Percentiles rank a stretch among this genome's conserved stretches.
These are phyloP conservation scores for Pipa parva DNA, from an alignment of 2,113 vertebrate genomes.

Conservation along the genomic window DNA sequence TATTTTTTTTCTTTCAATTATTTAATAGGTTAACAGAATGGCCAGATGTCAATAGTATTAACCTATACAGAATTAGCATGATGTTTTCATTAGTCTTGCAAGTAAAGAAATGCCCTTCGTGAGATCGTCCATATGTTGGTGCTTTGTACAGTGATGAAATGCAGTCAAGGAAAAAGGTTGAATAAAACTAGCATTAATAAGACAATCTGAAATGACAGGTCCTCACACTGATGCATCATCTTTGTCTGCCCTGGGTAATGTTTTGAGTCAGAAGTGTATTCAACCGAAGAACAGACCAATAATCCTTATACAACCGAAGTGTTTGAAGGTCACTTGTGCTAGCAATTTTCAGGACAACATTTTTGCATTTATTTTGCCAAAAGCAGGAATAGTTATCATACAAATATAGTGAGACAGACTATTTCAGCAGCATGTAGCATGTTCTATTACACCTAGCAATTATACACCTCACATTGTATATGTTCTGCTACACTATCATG, in stretches of 20 bases:
- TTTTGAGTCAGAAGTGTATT: constrained; percentile 35
- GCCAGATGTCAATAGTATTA: not conserved
- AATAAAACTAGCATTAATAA: constrained; percentile 35
- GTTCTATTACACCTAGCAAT: no score
- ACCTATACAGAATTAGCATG: not conserved
- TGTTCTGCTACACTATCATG: no score
- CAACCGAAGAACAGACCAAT: constrained; percentile 31
- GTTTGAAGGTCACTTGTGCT: constrained; percentile 36
- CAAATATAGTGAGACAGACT: not conserved
- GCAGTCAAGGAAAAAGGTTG: constrained; percentile 18
- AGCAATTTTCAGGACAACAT: constrained; percentile 17
- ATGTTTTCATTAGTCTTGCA: not conserved
- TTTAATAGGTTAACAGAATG: no score
- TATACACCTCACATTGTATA: no score
- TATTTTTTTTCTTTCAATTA: no score
- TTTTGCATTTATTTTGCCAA: constrained; percentile 16
- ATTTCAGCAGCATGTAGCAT: no score
- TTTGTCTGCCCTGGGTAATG: constrained; percentile 40
- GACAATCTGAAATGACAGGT: constrained; percentile 38
- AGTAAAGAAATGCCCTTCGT: not conserved
- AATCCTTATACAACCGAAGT: constrained; percentile 30
- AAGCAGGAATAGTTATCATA: not conserved
- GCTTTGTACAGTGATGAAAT: constrained; percentile 20
- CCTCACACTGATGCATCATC: constrained; percentile 37
- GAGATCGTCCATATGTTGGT: constrained; percentile 13